Evolutionary conservation across 2,113 vertebrate species (phyloP), one percentile per base, ranked within the genome.

Genomic region (Spea bombifrons): DNA sequence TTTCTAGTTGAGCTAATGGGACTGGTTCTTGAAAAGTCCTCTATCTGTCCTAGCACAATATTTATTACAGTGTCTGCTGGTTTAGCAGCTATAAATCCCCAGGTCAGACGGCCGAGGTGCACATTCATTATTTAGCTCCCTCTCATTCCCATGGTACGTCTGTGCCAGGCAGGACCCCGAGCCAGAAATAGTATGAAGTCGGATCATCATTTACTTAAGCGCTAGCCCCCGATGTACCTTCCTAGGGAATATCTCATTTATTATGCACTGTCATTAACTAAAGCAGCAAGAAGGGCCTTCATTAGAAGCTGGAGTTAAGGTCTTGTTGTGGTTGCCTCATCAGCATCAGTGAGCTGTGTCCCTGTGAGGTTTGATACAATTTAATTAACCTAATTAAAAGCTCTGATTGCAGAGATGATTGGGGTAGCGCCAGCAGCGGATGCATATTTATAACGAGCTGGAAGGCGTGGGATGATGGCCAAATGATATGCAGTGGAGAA

Each of bases 301-400:
- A 91, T 90, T 90, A 91, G 92, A 86, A 67, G 84, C 88, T 87
- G 75, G 89, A 93, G 92, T 91, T 88, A 91, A 92, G 93, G 88
- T 91, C 94, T 80, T 95, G 93, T 94, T 95, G 95, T 93, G 93
- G 93, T 94, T 95, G 96, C 93, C 94, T 98, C 96, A 96, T 98
- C 97, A 97, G 95, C 91, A 92, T 92, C 92, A 91, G 90, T 93
- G 92, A 94, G 92, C 94, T 94, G 93, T 91, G 92, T 97, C 96
- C 97, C 97, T 97, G 95, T 88, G 95, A 97, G 97, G 95, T 95
- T 94, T 96, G 95, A 97, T 98, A 98, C 97, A 98, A 98, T 98
- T 99, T 98, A 99, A 99, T 99, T 98, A 98, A 98, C 95, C 96
- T 97, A 98, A 99, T 98, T 98, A 98, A 96, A 96, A 94, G 93